Evolutionary conservation across 37 sponge, comb jelly and placozoan species (phyloP).

Genomic region (Spongilla lacustris): DNA sequence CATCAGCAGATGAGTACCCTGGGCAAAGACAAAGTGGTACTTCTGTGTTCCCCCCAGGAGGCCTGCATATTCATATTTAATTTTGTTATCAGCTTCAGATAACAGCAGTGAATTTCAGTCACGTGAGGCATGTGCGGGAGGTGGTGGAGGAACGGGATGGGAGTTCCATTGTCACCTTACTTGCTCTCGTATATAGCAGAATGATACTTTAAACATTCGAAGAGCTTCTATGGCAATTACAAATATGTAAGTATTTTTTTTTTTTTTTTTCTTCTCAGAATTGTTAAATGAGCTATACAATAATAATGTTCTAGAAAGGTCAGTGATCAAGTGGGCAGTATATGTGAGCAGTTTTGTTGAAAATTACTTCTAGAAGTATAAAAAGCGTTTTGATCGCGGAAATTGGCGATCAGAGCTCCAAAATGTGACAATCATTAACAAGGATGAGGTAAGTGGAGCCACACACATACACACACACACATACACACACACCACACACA

Average conservation of each 20-base stretch:
- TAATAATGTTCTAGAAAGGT: neutral
- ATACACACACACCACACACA: too few relatives aligned
- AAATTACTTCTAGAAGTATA: constrained; percentile 3
- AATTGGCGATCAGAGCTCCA: constrained; percentile 53
- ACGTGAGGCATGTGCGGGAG: neutral
- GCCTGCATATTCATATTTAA: neutral
- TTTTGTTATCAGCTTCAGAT: neutral
- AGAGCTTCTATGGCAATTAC: neutral
- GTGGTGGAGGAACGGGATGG: neutral
- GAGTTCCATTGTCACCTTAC: neutral
- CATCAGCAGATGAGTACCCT: neutral
- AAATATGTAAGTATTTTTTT: neutral
- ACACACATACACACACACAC: too few relatives aligned
- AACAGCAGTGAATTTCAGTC: neutral
- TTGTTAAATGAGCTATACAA: too few relatives aligned
- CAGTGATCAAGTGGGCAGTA: neutral
- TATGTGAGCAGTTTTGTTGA: neutral
- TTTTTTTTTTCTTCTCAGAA: neutral
- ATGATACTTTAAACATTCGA: neutral
- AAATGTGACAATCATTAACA: constrained; percentile 45
- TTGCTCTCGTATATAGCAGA: neutral
- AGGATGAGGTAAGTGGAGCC: constrained; percentile 21
- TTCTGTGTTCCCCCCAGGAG: neutral
- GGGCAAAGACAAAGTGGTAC: neutral
- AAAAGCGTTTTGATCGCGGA: neutral